Evolutionary conservation across 2,888 invertebrate species (phyloP).

Genomic region (Barypeithes pellucidus): DNA sequence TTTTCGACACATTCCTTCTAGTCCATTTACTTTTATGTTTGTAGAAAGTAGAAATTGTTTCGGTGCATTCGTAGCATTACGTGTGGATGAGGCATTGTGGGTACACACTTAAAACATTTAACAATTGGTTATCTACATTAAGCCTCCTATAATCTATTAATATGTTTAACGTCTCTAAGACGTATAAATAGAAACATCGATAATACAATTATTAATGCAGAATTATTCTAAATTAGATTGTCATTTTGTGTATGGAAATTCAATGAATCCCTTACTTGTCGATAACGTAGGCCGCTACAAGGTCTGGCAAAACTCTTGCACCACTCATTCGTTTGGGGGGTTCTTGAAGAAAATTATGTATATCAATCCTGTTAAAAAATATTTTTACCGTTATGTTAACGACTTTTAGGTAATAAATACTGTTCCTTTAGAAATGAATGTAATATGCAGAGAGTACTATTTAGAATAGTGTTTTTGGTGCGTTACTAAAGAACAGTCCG

Average conservation of each 20-base stretch:
- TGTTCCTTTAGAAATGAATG: no score
- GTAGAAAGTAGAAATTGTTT: not conserved
- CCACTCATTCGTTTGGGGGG: no score
- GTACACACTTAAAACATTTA: conserved; percentile 57
- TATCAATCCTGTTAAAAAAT: no score
- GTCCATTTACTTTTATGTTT: conserved; percentile 8
- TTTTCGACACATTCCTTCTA: no score
- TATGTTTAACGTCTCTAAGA: conserved; percentile 63
- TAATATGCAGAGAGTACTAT: no score
- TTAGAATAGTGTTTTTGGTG: no score
- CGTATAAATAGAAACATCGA: conserved; percentile 67
- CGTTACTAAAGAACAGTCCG: no score
- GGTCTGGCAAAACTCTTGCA: no score
- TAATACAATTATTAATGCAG: conserved; percentile 56
- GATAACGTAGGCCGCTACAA: conserved; percentile 57
- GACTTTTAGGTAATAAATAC: no score
- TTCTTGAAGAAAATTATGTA: no score
- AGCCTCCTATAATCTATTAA: conserved; percentile 61
- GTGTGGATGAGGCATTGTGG: conserved; percentile 24
- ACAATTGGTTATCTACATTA: conserved; percentile 57
- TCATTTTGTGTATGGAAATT: conserved; percentile 67
- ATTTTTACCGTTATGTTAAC: no score
- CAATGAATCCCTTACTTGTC: conserved; percentile 57
- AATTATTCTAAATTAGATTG: conserved; percentile 67
- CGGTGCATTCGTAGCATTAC: conserved; percentile 35